Percentiles rank a stretch among this genome's conserved stretches.
Conservation (phyloP, 2,888 invertebrate genomes). For the Tinea pellionella region DNA sequence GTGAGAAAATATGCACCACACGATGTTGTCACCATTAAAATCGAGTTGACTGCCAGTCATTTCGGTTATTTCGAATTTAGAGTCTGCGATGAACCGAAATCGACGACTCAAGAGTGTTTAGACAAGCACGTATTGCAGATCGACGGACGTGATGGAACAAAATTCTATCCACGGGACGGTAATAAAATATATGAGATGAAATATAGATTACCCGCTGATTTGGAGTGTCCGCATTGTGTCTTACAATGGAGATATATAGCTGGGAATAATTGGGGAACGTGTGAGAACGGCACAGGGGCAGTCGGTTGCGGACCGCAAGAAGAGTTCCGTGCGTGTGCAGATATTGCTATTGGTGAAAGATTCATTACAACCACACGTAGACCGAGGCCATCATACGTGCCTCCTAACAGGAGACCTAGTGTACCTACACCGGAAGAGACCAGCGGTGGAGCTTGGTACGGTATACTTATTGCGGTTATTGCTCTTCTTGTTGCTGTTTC, state of each 20-base stretch:
- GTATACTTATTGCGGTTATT: conserved; percentile 72
- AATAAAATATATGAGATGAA: conserved; percentile 83
- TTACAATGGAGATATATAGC: conserved; percentile 91
- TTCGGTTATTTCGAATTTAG: conserved; percentile 89
- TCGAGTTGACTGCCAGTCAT: conserved; percentile 90
- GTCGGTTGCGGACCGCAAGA: conserved; percentile 92
- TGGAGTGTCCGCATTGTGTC: conserved; percentile 84
- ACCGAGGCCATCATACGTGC: conserved; percentile 56
- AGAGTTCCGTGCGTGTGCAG: conserved; percentile 87
- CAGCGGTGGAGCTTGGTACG: conserved; percentile 61
- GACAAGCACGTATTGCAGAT: conserved; percentile 76
- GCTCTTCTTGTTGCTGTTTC: conserved; percentile 75
- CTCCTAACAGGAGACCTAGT: conserved; percentile 49
- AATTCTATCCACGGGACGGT: conserved; percentile 82
- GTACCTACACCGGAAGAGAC: conserved; percentile 53
- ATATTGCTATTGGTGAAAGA: conserved; percentile 76
- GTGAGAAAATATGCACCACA: conserved; percentile 81
- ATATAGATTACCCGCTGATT: conserved; percentile 70
- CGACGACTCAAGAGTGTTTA: conserved; percentile 80
- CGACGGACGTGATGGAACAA: conserved; percentile 58
- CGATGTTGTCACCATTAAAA: conserved; percentile 76
- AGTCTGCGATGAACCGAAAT: conserved; percentile 78
- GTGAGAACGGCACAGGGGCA: conserved; percentile 78
- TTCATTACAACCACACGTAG: conserved; percentile 51
- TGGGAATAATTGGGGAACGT: conserved; percentile 86